Base-by-base conservation (phyloP, 35 echinoderm and acorn worm genomes). In the Patiria miniata region DNA sequence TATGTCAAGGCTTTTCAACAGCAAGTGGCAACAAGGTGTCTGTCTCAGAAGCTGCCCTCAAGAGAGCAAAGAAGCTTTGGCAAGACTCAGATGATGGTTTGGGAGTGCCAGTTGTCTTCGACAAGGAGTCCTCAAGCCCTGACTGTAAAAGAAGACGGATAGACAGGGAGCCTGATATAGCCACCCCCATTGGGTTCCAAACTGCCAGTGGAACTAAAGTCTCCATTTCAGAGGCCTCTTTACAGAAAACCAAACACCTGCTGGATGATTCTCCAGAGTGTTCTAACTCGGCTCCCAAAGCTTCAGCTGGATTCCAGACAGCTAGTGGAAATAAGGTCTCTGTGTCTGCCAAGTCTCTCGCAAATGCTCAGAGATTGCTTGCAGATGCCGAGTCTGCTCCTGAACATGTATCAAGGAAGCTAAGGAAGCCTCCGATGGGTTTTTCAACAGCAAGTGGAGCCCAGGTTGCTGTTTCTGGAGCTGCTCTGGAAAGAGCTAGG, bases 381-480 rank as follows among this genome's bases (percentile, higher is more conserved):
- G 81, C 39, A 84, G 42, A 55, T 55, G 80, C 21, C 30, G 33
- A 22, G 19, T 1, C 18, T 55, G 28, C 58, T 16, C 37, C 19
- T 68, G 9, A 38, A 65, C 29, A 15, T 68, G n/a, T 15, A 65
- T 9, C 32, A 68, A 29, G 38, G 68, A 19, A 42, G n/a, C 39
- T 21, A 69, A 28, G 33, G 39, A 19, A 61, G 8, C 8, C 58
- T 22, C 28, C 6, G 37, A 51, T 85, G 78, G 81, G 87, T 28
- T 85, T 93, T 81, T 81, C 82, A 84, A 95, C 93, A 16, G 88
- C 86, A 2, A 60, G 59, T 52, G 88, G 89, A n/a, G 86, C 21
- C 26, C 91, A 55, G 57, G 85, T 91, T 17, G 37, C 79, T 51
- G 76, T 95, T 33, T 95, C 89, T 29, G 47, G 53, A 53, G 51